A percentile compares a stretch with the other conserved stretches of the same genome.
Conservation (phyloP, 2,888 invertebrate species). For the Agrilus mali region DNA sequence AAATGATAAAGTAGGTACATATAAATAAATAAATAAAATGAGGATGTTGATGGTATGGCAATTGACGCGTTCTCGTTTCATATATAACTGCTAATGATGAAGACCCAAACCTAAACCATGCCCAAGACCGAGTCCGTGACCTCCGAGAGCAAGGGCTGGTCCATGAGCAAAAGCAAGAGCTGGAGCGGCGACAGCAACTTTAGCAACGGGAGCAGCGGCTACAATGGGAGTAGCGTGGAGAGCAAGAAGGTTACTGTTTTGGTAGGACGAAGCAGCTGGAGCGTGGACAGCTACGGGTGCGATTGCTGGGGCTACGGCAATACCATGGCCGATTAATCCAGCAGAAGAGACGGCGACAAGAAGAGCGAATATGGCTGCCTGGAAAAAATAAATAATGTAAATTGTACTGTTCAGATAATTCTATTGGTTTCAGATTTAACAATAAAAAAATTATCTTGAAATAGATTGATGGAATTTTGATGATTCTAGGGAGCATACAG, state of each 20-base stretch:
- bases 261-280: constrained; percentile 8
- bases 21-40: no score
- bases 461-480: no score
- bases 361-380: constrained; percentile 41
- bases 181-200: constrained; percentile 1
- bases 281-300: constrained; percentile 7
- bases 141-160: no score
- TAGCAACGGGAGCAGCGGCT: constrained; percentile 7
- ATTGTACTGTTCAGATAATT: neutral
- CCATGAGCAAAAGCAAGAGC: neutral
- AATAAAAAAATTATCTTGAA: no score
- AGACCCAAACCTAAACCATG: neutral
- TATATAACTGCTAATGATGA: no score
- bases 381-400: constrained; percentile 15
- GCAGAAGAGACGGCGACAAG: constrained; percentile 33
- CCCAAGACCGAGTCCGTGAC: neutral
- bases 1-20: no score
- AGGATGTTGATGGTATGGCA: no score
- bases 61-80: no score
- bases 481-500: no score
- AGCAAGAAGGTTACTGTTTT: constrained; percentile 9
- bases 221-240: constrained; percentile 6
- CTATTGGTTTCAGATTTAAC: no score
- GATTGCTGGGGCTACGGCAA: constrained; percentile 6
- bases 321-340: constrained; percentile 15